phyloP scores from a whole-genome alignment of 2,888 invertebrate genomes.

The Trilocha varians region DNA sequence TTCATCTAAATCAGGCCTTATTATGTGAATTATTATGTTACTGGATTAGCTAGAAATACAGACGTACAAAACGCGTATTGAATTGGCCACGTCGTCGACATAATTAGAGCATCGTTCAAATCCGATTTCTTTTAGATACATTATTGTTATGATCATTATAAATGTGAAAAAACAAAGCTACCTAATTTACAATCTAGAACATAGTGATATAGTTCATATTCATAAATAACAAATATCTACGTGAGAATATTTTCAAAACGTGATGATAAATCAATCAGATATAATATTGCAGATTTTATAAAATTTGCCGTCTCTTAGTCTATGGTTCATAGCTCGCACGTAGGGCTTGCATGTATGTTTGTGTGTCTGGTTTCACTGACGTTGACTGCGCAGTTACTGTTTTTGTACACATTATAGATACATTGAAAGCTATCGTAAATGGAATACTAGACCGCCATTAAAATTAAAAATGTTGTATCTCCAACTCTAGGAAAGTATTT shows the following conservation, averaged over 20 bases:
- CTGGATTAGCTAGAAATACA: too few relatives aligned
- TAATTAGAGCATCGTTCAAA: too few relatives aligned
- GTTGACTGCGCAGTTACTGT: conserved; percentile 25
- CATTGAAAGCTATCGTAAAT: background rate
- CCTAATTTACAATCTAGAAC: too few relatives aligned
- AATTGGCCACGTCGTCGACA: too few relatives aligned
- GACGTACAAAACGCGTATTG: too few relatives aligned
- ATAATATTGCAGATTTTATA: background rate
- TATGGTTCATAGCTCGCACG: conserved; percentile 3
- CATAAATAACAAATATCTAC: background rate
- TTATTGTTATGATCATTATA: too few relatives aligned
- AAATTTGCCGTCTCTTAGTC: background rate
- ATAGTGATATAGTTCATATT: too few relatives aligned
- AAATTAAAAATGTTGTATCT: background rate
- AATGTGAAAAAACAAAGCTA: too few relatives aligned
- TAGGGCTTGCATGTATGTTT: conserved; percentile 21
- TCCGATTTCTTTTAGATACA: too few relatives aligned
- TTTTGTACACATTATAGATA: conserved; percentile 7
- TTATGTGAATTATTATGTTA: too few relatives aligned
- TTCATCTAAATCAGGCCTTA: too few relatives aligned
- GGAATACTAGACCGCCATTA: background rate
- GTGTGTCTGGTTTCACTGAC: conserved; percentile 32
- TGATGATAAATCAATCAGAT: background rate
- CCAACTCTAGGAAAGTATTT: too few relatives aligned
- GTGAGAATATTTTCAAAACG: background rate